Percentiles rank a stretch among this genome's conserved stretches.
phyloP scores from a whole-genome alignment of 2,797 vertebrate genomes.

The Eremophila alpestris region DNA sequence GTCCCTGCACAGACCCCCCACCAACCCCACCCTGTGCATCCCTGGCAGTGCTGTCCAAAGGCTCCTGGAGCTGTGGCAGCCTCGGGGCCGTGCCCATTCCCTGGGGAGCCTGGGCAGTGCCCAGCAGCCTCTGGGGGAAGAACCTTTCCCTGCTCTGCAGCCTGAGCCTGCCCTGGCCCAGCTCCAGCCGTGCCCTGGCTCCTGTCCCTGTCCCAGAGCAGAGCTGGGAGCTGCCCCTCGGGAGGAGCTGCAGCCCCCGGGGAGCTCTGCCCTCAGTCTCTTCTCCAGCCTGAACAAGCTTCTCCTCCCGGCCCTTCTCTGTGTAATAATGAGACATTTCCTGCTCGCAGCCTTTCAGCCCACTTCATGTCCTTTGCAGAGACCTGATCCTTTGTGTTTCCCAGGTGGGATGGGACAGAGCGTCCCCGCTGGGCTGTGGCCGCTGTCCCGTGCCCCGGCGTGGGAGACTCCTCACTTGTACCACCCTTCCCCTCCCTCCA shows the following conservation, averaged over 20 bases:
- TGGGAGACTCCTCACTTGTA: neutral
- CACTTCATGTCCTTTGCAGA: neutral
- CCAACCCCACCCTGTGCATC: neutral
- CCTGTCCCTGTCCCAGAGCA: neutral
- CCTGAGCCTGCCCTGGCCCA: neutral
- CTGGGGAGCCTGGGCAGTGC: neutral
- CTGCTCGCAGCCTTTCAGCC: neutral
- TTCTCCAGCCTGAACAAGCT: neutral
- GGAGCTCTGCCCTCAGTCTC: neutral
- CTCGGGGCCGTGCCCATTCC: neutral
- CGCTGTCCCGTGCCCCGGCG: neutral
- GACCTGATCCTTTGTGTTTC: neutral
- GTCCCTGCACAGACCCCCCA: neutral
- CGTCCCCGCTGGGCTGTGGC: neutral
- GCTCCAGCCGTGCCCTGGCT: neutral
- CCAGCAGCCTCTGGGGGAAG: neutral
- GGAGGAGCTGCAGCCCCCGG: neutral
- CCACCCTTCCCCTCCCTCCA: constrained; percentile 4
- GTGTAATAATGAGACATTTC: neutral
- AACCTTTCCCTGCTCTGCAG: neutral
- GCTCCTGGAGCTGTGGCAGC: neutral
- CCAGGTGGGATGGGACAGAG: neutral
- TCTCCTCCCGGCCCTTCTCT: neutral
- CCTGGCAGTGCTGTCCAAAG: neutral
- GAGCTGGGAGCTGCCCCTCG: neutral